Evolutionary conservation across 1,140 invertebrate species (phyloP).

Genomic region (Bradynema listronoti): DNA sequence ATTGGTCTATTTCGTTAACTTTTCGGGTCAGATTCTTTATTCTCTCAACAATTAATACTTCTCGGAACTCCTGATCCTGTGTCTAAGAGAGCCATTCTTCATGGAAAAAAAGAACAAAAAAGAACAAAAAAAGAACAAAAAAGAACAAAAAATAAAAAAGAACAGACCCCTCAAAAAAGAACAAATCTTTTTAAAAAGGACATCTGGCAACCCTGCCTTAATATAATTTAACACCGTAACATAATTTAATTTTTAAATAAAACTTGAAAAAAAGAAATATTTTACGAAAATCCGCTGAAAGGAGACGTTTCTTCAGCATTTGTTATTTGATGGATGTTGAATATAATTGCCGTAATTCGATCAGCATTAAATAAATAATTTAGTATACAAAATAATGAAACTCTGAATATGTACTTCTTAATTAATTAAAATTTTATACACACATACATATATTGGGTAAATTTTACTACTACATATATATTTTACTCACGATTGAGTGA

Average conservation of each 20-base stretch:
- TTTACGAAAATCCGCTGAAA: slow-evolving; percentile 11
- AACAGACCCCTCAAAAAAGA: no score
- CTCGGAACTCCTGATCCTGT: no score
- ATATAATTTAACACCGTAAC: neutral
- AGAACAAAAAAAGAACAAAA: no score
- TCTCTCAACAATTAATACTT: no score
- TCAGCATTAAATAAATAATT: slow-evolving; percentile 12
- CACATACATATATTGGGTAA: neutral
- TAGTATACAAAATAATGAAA: slow-evolving; percentile 13
- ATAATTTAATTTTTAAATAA: neutral
- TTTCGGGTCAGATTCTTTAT: no score
- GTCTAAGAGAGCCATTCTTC: no score
- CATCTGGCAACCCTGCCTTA: no score
- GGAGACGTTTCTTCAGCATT: neutral
- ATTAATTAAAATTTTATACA: neutral
- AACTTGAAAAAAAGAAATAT: neutral
- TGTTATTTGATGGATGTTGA: slow-evolving; percentile 11
- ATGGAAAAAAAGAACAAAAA: no score
- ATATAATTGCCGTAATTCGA: slow-evolving; percentile 5
- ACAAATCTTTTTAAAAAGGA: no score
- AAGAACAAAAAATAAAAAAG: no score
- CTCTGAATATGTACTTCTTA: slow-evolving; percentile 8
- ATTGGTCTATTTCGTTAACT: no score
- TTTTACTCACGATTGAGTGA: slow-evolving; percentile 10
- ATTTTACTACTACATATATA: neutral